phyloP scores from a whole-genome alignment of 1,140 invertebrate genomes.

The Caenorhabditis latens region DNA sequence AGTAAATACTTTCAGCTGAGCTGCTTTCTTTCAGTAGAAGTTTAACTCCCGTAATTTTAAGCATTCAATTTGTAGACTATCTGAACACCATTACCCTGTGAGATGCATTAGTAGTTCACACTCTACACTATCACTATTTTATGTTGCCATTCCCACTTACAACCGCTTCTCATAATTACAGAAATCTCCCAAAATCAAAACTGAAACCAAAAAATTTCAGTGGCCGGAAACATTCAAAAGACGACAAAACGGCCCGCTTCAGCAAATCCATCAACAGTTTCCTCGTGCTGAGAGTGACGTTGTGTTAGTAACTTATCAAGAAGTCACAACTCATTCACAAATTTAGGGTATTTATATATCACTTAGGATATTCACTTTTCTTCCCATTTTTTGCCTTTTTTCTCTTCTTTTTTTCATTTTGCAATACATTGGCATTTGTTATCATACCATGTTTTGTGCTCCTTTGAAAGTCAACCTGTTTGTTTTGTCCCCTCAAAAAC shows the following conservation, averaged over 20 bases:
- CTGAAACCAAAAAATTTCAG: slow-evolving; percentile 37
- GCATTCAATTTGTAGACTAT: too few species aligned
- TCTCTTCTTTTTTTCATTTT: not conserved
- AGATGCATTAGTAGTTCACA: too few species aligned
- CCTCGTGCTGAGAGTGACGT: slow-evolving; percentile 2
- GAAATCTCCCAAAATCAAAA: slow-evolving; percentile 47
- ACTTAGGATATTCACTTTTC: slow-evolving; percentile 47
- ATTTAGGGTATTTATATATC: slow-evolving; percentile 50
- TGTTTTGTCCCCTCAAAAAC: not conserved
- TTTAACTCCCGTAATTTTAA: too few species aligned
- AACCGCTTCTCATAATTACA: slow-evolving; percentile 15
- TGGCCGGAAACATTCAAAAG: slow-evolving; percentile 25
- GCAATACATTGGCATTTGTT: not conserved
- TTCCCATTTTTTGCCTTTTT: not conserved
- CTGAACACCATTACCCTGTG: too few species aligned
- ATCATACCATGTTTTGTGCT: slow-evolving; percentile 4
- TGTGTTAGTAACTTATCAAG: slow-evolving; percentile 30
- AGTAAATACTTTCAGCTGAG: too few species aligned
- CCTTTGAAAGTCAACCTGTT: not conserved
- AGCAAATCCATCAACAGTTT: slow-evolving; percentile 11
- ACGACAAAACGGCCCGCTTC: slow-evolving; percentile 5
- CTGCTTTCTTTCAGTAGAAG: too few species aligned
- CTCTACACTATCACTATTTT: too few species aligned
- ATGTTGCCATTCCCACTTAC: not conserved
- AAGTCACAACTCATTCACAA: not conserved